Conservation (phyloP, 2,888 invertebrate species). For the Myathropa florea region DNA sequence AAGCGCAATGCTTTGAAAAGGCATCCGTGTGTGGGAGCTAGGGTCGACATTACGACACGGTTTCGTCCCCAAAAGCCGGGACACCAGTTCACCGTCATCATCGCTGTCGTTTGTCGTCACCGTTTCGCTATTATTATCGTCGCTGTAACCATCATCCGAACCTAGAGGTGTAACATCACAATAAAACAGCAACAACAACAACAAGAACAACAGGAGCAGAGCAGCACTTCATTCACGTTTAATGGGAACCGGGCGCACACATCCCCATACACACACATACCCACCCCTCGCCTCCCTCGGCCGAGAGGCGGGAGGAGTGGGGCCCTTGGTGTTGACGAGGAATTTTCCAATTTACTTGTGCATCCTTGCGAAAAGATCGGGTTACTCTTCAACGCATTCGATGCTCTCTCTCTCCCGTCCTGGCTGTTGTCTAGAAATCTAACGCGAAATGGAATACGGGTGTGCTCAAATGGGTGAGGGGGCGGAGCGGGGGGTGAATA, state of each 20-base stretch:
- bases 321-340: conserved; percentile 53
- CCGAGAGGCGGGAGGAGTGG: background rate
- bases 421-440: conserved; percentile 10
- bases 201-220: background rate
- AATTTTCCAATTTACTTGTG: conserved; percentile 72
- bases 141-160: no score
- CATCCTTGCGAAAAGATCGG: conserved; percentile 71
- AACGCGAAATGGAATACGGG: conserved; percentile 21
- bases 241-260: background rate
- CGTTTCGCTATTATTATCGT: conserved; percentile 63
- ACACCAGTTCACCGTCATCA: conserved; percentile 21
- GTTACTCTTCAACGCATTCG: conserved; percentile 67
- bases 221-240: conserved; percentile 36
- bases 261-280: background rate
- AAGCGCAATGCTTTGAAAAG: background rate
- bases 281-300: background rate
- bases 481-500: background rate
- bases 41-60: conserved; percentile 57
- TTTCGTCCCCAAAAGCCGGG: conserved; percentile 11
- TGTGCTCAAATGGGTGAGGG: background rate
- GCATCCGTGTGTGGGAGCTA: no score
- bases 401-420: background rate
- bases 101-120: conserved; percentile 63
- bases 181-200: conserved; percentile 53
- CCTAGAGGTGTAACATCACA: conserved; percentile 59